Base-by-base conservation (phyloP, 2,888 invertebrate species). In the Drosophila vallismaia region DNA sequence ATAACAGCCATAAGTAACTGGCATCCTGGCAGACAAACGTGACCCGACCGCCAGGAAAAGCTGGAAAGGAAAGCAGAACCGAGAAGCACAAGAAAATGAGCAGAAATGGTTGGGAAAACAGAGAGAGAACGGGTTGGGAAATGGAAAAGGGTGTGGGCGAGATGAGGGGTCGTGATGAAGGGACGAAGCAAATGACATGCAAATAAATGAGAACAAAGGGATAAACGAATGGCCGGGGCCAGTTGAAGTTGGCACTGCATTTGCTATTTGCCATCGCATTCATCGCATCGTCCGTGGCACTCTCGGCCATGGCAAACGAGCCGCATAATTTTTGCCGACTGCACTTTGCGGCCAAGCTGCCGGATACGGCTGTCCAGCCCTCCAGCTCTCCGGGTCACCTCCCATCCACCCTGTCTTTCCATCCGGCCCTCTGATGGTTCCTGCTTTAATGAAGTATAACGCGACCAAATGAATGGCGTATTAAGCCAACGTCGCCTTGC, bases 201-300 rank as follows among this genome's bases (percentile, higher is more conserved):
- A 83, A 83, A 83, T 83, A 83, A 83, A 83, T 88, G 82, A 86
- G 82, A 83, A 83, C 84, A 83, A 83, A 88, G 73, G 82, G 75
- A 86, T 88, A 88, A 83, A 88, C 88, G 82, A 83, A 83, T 88
- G 86, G 78, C 77, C 49, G 64, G 55, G 69, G 54, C 36, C 71
- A 40, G 67, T 66, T 56, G 66, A 53, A 70, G 69, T 63, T 70
- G 69, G 64, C 63, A 63, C 63, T 69, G 72, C 69, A 69, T 71
- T 71, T 69, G 71, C 59, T 70, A 68, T 70, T 63, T 64, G 63
- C 66, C 63, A 64, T 64, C 44, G 62, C 60, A 29, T 42, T 58
- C 44, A 49, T 62, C 4, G 42, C 44, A 10, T 55, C 19, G 50
- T 8, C 69, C 53, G 38, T 68, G 50, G 69, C 69, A 63, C 63